phyloP scores from a whole-genome alignment of 2,797 vertebrate genomes.

The Paramormyrops hopkinsi region DNA sequence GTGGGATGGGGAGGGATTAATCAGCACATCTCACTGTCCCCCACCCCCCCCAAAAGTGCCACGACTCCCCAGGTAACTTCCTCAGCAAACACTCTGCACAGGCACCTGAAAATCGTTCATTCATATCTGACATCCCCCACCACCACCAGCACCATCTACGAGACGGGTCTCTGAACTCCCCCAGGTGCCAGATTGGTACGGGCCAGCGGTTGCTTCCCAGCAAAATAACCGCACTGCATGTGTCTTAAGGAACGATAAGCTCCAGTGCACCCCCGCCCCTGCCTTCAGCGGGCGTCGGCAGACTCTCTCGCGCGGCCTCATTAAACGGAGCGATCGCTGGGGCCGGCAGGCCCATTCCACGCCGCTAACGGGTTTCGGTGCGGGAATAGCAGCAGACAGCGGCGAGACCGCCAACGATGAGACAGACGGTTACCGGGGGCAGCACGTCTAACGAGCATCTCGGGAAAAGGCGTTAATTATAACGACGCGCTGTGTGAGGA shows the following conservation, averaged over 20 bases:
- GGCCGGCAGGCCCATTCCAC: not conserved
- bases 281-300: not conserved
- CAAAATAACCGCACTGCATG: not conserved
- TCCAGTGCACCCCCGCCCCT: not conserved
- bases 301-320: not conserved
- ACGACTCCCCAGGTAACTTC: not conserved
- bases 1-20: not conserved
- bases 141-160: conserved; percentile 28
- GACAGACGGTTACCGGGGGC: not conserved
- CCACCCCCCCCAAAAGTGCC: not conserved
- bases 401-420: not conserved
- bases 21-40: not conserved
- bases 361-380: not conserved
- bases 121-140: not conserved
- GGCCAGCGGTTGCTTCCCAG: not conserved
- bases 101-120: conserved; percentile 1
- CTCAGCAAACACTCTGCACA: not conserved
- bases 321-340: not conserved
- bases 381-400: not conserved
- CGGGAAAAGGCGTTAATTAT: not conserved
- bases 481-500: not conserved
- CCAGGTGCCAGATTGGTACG: conserved; percentile 28
- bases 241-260: not conserved
- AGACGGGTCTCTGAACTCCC: conserved; percentile 42
- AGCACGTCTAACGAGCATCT: not conserved